Evolutionary conservation across 92 coral and sea anemone species (phyloP), one percentile per base, ranked within the genome.

Genomic region (Virgularia gustaviana): DNA sequence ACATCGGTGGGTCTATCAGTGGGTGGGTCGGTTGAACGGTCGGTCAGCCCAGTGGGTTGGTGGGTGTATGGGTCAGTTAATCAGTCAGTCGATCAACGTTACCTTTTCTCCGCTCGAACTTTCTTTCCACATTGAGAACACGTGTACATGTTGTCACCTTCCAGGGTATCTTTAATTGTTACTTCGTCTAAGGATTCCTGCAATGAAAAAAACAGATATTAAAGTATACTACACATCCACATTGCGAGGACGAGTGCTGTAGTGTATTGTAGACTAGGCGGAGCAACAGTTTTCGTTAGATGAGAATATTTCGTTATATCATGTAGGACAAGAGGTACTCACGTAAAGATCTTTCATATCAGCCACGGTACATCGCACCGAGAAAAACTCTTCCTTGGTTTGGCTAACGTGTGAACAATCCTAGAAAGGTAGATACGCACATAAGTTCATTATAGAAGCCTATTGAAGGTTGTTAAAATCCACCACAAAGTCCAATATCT

Each of bases 51-150:
- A 31, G 1, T 16, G 45, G 52, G 22, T 37, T 67, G 28, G 35
- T 15, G 24, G 57, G 74, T 67, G 16, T 33, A 10, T 16, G 16
- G 9, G 24, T 12, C 19, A 38, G 8, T 34, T 9, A 42, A 38
- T 7, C 39, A 37, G 35, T 24, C 24, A n/a, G n/a, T n/a, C n/a
- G n/a, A n/a, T n/a, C n/a, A n/a, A n/a, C 36, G 39, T 45, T 57
- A 92, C 98, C 98, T 73, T 74, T 92, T 92, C 68, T 92, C 98
- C 9, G 98, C 98, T 49, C 98, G 60, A 80, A 92, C 98, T 83
- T 92, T 92, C 94, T 87, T 92, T 72, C 96, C 96, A 80, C 98
- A 92, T 73, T 92, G 98, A 27, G 98, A 92, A 72, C 98, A 92
- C 0, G 98, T 92, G 86, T 92, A 92, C 98, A 92, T 92, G 80